Evolutionary conservation across 2,113 vertebrate genomes (phyloP).

Genomic region (Strix uralensis): DNA sequence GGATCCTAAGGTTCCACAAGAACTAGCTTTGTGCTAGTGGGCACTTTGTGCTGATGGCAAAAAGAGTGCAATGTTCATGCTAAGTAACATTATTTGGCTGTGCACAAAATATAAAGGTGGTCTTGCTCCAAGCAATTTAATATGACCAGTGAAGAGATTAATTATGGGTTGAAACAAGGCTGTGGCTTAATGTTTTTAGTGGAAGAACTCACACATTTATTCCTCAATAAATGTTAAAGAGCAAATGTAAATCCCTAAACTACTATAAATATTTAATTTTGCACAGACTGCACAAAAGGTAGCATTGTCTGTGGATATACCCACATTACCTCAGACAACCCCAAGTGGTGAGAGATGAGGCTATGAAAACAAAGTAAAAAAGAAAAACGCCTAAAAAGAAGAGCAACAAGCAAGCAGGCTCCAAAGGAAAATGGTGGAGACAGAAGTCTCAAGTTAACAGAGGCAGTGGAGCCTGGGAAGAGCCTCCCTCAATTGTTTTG

Average conservation of each 20-base stretch:
- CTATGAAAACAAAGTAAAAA: not conserved
- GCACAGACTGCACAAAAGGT: not conserved
- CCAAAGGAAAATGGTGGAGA: conserved; percentile 21
- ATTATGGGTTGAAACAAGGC: not conserved
- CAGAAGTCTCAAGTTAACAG: not conserved
- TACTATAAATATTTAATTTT: conserved; percentile 8
- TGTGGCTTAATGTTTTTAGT: not conserved
- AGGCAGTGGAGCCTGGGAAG: not conserved
- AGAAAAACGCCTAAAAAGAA: not conserved
- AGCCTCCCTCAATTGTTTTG: not conserved
- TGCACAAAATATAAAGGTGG: not conserved
- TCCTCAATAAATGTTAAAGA: conserved; percentile 9
- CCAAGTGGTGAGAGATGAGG: not conserved
- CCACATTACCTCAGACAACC: not conserved
- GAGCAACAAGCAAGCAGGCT: not conserved
- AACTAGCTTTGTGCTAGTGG: not conserved
- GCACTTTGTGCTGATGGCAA: not conserved
- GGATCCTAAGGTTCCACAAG: not conserved
- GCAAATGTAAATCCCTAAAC: not conserved
- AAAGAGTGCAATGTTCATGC: not conserved
- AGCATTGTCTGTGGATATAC: not conserved
- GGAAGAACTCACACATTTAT: not conserved
- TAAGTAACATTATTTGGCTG: not conserved
- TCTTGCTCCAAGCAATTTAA: not conserved
- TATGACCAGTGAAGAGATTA: not conserved